Evolutionary conservation across 2,888 invertebrate genomes (phyloP).

Genomic region (Camptogramma bilineatum): DNA sequence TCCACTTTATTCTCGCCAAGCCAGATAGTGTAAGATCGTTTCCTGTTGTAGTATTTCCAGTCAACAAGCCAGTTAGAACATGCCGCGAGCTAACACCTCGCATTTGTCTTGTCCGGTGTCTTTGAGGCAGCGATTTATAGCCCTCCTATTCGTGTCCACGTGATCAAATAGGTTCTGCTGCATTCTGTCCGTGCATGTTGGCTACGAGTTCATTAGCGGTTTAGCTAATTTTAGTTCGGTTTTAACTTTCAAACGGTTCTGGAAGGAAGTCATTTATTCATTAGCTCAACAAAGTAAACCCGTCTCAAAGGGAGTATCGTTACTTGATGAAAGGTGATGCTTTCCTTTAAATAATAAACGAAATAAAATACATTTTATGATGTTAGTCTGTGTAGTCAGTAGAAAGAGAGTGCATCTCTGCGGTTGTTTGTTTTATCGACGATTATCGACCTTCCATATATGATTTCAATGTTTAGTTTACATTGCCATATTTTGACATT

Average conservation of each 20-base stretch:
- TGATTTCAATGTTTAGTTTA: no score
- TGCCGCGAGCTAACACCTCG: slow-evolving; percentile 57
- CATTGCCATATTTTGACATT: no score
- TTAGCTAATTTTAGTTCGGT: slow-evolving; percentile 64
- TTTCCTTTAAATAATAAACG: slow-evolving; percentile 9
- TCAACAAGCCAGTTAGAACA: slow-evolving; percentile 56
- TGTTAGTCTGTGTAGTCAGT: not conserved
- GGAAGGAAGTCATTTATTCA: slow-evolving; percentile 64
- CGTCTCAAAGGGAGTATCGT: slow-evolving; percentile 32
- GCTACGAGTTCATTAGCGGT: slow-evolving; percentile 70
- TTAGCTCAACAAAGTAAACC: slow-evolving; percentile 44
- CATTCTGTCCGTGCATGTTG: slow-evolving; percentile 58
- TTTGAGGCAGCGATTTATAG: slow-evolving; percentile 68
- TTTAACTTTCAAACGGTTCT: slow-evolving; percentile 56
- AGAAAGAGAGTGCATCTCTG: not conserved
- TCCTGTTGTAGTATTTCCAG: slow-evolving; percentile 60
- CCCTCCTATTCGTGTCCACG: slow-evolving; percentile 62
- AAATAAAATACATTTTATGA: slow-evolving; percentile 9
- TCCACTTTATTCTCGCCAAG: slow-evolving; percentile 50
- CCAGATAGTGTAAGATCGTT: slow-evolving; percentile 49
- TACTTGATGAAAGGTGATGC: slow-evolving; percentile 29
- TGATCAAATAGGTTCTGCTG: slow-evolving; percentile 58
- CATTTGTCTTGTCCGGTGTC: slow-evolving; percentile 72
- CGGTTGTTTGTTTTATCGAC: no score
- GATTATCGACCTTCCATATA: no score